A percentile compares a stretch with the other conserved stretches of the same genome.
Conservation (phyloP, 2,888 invertebrate genomes). For the Ochropacha duplaris region DNA sequence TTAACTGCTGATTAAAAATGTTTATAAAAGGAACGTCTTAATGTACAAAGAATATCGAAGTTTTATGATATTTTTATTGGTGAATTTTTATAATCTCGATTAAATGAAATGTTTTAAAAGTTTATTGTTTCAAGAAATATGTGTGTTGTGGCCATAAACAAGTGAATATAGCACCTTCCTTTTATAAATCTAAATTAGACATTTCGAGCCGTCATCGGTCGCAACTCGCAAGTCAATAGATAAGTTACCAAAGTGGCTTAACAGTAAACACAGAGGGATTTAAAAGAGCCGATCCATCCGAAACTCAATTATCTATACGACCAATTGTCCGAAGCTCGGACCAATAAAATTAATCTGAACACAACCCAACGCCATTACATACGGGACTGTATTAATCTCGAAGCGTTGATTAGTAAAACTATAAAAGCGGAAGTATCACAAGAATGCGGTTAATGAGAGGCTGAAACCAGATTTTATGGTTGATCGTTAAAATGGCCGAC, state of each 20-base stretch:
- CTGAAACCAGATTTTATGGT: conserved; percentile 79
- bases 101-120: conserved; percentile 12
- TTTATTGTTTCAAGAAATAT: conserved; percentile 4
- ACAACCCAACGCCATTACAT: conserved; percentile 74
- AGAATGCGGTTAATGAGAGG: conserved; percentile 81
- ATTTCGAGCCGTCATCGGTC: conserved; percentile 41
- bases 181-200: conserved; percentile 57
- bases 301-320: conserved; percentile 81
- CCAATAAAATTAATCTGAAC: conserved; percentile 79
- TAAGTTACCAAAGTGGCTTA: conserved; percentile 58
- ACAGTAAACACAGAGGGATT: conserved; percentile 60
- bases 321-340: conserved; percentile 73
- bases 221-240: conserved; percentile 37
- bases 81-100: conserved; percentile 33
- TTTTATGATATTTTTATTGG: conserved; percentile 39
- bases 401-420: conserved; percentile 82
- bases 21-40: conserved; percentile 24
- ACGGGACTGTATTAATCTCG: conserved; percentile 77
- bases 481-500: conserved; percentile 80
- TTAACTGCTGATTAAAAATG: conserved; percentile 19
- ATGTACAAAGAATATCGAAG: conserved; percentile 16
- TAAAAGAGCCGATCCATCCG: conserved; percentile 60
- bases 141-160: conserved; percentile 3
- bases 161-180: conserved; percentile 22
- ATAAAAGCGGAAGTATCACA: conserved; percentile 82